phyloP scores from a whole-genome alignment of 2,888 invertebrate species.

The Tetropium fuscum region DNA sequence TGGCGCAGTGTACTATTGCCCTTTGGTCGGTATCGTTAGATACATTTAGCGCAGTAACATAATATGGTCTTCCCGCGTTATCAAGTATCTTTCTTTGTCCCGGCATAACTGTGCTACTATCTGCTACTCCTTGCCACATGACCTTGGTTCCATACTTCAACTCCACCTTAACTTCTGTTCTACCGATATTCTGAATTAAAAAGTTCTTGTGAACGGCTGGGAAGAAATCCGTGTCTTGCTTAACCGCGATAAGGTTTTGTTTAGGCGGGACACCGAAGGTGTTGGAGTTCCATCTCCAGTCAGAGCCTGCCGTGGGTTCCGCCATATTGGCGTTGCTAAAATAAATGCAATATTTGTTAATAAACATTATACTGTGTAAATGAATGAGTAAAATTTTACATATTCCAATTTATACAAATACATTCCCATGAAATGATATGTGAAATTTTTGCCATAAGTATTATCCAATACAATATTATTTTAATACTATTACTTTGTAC shows the following conservation, averaged over 20 bases:
- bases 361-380: too few relatives aligned
- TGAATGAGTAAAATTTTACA: too few relatives aligned
- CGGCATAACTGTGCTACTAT: slow-evolving; percentile 6
- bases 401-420: too few relatives aligned
- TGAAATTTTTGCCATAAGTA: too few relatives aligned
- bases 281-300: slow-evolving; percentile 8
- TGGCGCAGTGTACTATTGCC: slow-evolving; percentile 20
- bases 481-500: too few relatives aligned
- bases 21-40: slow-evolving; percentile 14
- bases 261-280: not conserved
- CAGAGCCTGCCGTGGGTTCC: too few relatives aligned
- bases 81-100: slow-evolving; percentile 22
- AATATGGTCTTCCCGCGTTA: slow-evolving; percentile 14
- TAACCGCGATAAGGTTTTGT: not conserved
- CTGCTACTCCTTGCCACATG: slow-evolving; percentile 14
- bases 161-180: slow-evolving; percentile 18
- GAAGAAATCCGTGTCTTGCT: slow-evolving; percentile 4
- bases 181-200: slow-evolving; percentile 25
- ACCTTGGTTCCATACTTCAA: slow-evolving; percentile 22
- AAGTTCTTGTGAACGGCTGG: slow-evolving; percentile 10
- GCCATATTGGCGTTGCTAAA: too few relatives aligned
- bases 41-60: slow-evolving; percentile 22
- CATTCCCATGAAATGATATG: too few relatives aligned
- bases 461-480: too few relatives aligned
- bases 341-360: too few relatives aligned